phyloP scores from a whole-genome alignment of 2,888 invertebrate genomes.

The Aelia acuminata region DNA sequence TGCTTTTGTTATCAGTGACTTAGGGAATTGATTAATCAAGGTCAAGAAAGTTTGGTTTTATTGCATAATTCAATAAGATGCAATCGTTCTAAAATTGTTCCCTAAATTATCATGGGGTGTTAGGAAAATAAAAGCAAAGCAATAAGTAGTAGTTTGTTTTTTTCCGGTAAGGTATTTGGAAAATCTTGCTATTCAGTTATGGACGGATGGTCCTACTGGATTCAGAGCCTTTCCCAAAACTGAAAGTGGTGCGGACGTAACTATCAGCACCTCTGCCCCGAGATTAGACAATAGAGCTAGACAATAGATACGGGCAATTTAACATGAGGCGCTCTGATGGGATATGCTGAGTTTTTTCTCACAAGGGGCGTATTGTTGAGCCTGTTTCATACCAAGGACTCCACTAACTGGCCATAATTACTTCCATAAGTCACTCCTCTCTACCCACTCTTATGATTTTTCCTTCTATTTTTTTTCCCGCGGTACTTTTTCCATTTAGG shows the following conservation, averaged over 20 bases:
- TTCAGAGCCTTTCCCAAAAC: neutral
- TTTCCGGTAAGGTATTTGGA: too few species aligned
- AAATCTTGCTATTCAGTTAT: neutral
- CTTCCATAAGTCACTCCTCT: conserved; percentile 55
- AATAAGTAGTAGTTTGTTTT: neutral
- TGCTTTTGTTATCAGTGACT: too few species aligned
- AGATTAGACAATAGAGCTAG: conserved; percentile 6
- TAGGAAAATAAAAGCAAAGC: too few species aligned
- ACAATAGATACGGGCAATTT: conserved; percentile 38
- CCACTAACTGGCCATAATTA: conserved; percentile 50
- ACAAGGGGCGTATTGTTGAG: conserved; percentile 34
- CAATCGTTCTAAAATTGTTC: too few species aligned
- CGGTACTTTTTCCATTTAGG: neutral
- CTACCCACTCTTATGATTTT: conserved; percentile 1
- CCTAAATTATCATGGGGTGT: too few species aligned
- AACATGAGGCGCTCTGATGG: neutral
- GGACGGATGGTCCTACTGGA: neutral
- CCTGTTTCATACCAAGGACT: conserved; percentile 50
- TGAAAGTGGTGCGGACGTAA: neutral
- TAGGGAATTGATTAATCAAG: too few species aligned
- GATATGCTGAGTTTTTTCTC: conserved; percentile 19
- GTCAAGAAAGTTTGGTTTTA: too few species aligned
- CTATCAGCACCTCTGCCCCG: neutral
- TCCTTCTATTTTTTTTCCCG: conserved; percentile 29
- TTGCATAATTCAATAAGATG: too few species aligned